phyloP scores from a whole-genome alignment of 2,797 vertebrate species.

The Kryptolebias ocellatus region DNA sequence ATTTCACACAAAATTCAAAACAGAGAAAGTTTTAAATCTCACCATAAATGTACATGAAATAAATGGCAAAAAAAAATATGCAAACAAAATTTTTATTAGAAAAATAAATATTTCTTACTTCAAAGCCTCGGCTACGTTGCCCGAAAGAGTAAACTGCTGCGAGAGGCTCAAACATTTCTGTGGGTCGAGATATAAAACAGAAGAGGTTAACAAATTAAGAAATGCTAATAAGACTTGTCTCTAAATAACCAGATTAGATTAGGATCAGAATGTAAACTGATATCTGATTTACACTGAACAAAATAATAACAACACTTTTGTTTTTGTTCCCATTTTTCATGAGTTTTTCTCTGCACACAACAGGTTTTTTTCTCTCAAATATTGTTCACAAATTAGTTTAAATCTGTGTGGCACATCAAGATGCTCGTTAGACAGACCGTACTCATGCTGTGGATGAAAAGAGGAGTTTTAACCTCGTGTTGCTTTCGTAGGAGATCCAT shows the following conservation, averaged over 20 bases:
- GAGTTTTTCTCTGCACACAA: too few species aligned
- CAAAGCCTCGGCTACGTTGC: conserved; percentile 85
- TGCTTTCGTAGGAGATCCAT: conserved; percentile 88
- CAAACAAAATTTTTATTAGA: background rate
- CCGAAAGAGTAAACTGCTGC: conserved; percentile 86
- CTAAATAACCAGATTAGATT: background rate
- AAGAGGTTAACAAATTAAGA: background rate
- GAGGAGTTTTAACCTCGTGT: conserved; percentile 74
- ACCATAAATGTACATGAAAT: conserved; percentile 1
- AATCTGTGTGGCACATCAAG: too few species aligned
- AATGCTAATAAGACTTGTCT: background rate
- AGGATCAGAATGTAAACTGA: background rate
- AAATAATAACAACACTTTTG: background rate
- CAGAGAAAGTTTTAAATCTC: background rate
- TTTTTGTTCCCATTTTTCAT: too few species aligned
- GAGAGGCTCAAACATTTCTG: conserved; percentile 87
- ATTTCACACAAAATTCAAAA: background rate
- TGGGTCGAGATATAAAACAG: conserved; percentile 7
- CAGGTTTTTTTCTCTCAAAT: too few species aligned
- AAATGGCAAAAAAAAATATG: background rate
- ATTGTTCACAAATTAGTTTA: too few species aligned
- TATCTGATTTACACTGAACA: background rate
- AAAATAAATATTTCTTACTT: conserved; percentile 79
- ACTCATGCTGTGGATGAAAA: background rate
- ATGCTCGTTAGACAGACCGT: too few species aligned